Evolutionary conservation across 1,140 invertebrate species (phyloP), one percentile per base, ranked within the genome.

Genomic region (Zophobas morio): DNA sequence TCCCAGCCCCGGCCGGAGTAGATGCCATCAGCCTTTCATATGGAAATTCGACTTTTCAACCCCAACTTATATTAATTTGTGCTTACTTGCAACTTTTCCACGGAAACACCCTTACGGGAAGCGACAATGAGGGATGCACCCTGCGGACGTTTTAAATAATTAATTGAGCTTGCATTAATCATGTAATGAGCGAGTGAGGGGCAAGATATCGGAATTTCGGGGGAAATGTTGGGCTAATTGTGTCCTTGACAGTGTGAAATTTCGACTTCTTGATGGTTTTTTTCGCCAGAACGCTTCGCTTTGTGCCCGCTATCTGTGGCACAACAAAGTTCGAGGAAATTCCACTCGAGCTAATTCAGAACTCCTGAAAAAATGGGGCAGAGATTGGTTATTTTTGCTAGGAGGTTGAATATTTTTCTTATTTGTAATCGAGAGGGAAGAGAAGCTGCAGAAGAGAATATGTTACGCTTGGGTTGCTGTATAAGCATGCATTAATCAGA

Each of bases 11-110:
- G 37, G 20, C 60, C 39, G 60, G 35, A 66, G 42, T 66, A 66
- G 37, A 66, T 66, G 39, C 60, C 39, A 46, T 40, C 87, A 74
- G 33, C 70, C 71, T 78, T 78, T 78, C 76, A 78, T 78, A 78
- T 78, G 76, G 71, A 74, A 78, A 78, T 78, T 39, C 46, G 71
- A 78, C 49, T 78, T 78, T 78, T 78, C 47, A 74, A 49, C 53
- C 63, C 63, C 51, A 77, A 77, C 70, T 72, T 77, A 77, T 77
- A 77, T 77, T 77, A 77, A 77, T 77, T 77, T 70, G 51, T 54
- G 75, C 75, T 77, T 77, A 77, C 66, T 77, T 70, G 70, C 75
- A 39, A 46, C 70, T 56, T 77, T 70, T 77, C 72, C 20, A 5
- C 6, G 5, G n/a, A 66, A 66, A 66, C 60, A 66, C 60, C 60